Percentiles rank a stretch among this genome's conserved stretches.
Conservation (phyloP, 2,113 vertebrate genomes). For the Rhabdornis inornatus region DNA sequence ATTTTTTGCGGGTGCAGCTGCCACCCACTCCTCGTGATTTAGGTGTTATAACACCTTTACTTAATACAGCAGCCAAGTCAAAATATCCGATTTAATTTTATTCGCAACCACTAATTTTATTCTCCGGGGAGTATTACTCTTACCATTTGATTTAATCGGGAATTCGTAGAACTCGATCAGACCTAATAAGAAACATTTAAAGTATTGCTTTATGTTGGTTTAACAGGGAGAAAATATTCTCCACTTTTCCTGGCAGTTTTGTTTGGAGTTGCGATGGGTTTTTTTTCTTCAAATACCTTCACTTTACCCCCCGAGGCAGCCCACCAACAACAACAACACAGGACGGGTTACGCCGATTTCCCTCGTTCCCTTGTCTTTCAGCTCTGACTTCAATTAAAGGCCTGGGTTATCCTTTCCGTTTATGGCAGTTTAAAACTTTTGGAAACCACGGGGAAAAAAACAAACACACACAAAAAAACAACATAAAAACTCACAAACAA, state of each 20-base stretch:
- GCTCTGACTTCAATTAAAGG: constrained; percentile 42
- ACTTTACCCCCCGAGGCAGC: neutral
- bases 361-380: neutral
- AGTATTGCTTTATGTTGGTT: neutral
- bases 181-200: neutral
- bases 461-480: neutral
- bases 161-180: neutral
- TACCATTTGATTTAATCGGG: neutral
- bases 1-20: neutral
- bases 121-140: neutral
- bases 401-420: neutral
- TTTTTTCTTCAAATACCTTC: neutral
- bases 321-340: neutral
- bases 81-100: constrained; percentile 45
- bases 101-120: neutral
- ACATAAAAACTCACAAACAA: no score
- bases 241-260: neutral
- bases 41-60: constrained; percentile 42
- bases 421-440: neutral
- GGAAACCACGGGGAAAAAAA: neutral
- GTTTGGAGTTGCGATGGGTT: neutral
- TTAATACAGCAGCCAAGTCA: neutral
- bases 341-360: neutral
- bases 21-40: neutral
- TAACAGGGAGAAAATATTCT: neutral